Conservation (phyloP, 1,140 invertebrate genomes). For the Agrilus planipennis region DNA sequence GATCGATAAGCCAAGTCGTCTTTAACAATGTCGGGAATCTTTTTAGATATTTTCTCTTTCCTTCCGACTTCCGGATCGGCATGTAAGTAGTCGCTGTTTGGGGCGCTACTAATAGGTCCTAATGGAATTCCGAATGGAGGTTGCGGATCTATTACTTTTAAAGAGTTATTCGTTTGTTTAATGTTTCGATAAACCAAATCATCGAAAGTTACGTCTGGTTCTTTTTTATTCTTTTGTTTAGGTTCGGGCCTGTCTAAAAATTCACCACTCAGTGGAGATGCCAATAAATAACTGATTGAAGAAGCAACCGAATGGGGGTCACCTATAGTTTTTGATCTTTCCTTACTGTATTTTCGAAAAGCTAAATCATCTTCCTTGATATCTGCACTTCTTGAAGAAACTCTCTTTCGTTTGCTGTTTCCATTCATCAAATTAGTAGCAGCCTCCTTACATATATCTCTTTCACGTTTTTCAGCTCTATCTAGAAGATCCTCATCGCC, state of each 20-base stretch:
- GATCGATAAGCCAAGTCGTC: constrained; percentile 79
- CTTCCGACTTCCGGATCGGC: constrained; percentile 49
- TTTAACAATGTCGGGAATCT: constrained; percentile 67
- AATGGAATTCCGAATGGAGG: constrained; percentile 83
- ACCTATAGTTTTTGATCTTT: constrained; percentile 39
- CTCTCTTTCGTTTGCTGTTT: constrained; percentile 19
- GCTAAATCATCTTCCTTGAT: constrained; percentile 69
- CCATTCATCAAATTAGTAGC: constrained; percentile 14
- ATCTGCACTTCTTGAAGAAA: constrained; percentile 38
- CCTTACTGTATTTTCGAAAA: constrained; percentile 53
- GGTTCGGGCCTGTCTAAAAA: constrained; percentile 33
- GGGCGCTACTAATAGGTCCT: constrained; percentile 60
- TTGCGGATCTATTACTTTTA: constrained; percentile 64
- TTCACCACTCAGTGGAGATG: constrained; percentile 49
- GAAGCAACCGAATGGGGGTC: constrained; percentile 44
- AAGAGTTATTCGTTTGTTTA: constrained; percentile 57
- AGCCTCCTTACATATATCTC: constrained; percentile 32
- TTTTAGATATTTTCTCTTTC: constrained; percentile 49
- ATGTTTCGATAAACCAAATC: constrained; percentile 74
- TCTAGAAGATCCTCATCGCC: constrained; percentile 73
- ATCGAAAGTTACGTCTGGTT: constrained; percentile 71
- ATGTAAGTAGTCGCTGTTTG: constrained; percentile 74
- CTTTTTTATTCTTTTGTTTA: constrained; percentile 38
- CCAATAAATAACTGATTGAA: constrained; percentile 58
- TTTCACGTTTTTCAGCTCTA: constrained; percentile 59